phyloP scores from a whole-genome alignment of 2,113 vertebrate species.

The Syrmaticus mikado region DNA sequence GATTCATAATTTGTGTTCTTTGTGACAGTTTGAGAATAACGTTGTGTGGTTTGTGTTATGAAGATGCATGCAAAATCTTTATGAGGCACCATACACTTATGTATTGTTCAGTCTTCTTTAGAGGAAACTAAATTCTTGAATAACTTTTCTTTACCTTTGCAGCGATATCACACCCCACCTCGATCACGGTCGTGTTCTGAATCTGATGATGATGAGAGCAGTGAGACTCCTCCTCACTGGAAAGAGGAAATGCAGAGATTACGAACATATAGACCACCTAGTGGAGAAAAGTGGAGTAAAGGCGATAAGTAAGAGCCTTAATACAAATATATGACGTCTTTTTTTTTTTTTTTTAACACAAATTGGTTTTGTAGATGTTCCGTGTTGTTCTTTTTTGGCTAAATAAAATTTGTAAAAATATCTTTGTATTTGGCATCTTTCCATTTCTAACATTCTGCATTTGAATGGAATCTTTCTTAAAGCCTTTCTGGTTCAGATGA shows the following conservation, averaged over 20 bases:
- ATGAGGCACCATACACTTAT: fast-evolving
- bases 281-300: conserved; percentile 94
- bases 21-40: neutral
- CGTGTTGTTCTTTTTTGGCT: fast-evolving
- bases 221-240: conserved; percentile 98
- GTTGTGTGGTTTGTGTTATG: neutral
- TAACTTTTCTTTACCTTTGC: neutral
- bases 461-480: neutral
- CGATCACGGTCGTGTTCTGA: conserved; percentile 91
- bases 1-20: neutral
- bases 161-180: conserved; percentile 97
- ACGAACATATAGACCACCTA: conserved; percentile 86
- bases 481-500: neutral
- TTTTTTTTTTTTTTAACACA: neutral
- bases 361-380: fast-evolving
- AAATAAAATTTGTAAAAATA: neutral
- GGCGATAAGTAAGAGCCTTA: conserved; percentile 88
- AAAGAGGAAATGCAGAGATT: conserved; percentile 96
- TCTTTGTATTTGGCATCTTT: neutral
- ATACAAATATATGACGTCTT: fast-evolving
- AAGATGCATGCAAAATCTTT: neutral
- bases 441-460: neutral
- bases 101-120: neutral
- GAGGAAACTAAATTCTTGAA: fast-evolving
- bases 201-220: conserved; percentile 88